Base-by-base conservation (phyloP, 1,140 invertebrate genomes). In the Drosophila oshimai region DNA sequence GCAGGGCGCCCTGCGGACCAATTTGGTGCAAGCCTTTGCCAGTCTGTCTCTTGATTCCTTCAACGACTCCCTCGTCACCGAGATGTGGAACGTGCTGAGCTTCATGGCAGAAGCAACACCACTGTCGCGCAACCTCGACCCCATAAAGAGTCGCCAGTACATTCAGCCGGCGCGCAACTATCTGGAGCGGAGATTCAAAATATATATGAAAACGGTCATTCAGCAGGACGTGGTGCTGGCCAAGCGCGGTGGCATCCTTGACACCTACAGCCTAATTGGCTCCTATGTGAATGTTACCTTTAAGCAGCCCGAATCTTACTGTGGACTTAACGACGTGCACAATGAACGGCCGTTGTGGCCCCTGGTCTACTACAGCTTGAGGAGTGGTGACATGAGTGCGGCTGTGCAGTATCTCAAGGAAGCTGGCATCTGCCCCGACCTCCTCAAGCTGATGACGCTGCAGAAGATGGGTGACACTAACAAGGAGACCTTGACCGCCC, bases 71-170 rank as follows among this genome's bases (percentile, higher is more conserved):
- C 96, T 96, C 92, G 93, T 97, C 0, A 92, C 94, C 50, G 97
- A 98, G 83, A 94, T 99, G 91, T 99, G 98, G 97, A 94, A 95
- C 81, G 97, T 98, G 84, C 94, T 98, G 2, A 94, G 94, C 47
- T 95, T 92, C 55, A 97, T 98, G 96, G 92, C 94, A 0, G 94
- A 95, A 55, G 93, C 98, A 57, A 94, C 96, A 6, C 92, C 95
- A 0, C 91, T 94, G 18, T 93, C 94, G 0, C 92, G 93, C 70
- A 93, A 92, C 58, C 94, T 94, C 36, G 95, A 96, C 92, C 93
- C 95, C 57, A 92, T 96, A 4, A 93, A 95, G 78, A 93, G 93
- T 0, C 93, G 97, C 79, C 93, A 93, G 50, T 94, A 98, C 51
- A 93, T 98, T 5, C 91, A 91, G 9, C 95, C 96, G 92, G 96